phyloP scores from a whole-genome alignment of 2,113 vertebrate genomes.

The Calidris pygmaea region DNA sequence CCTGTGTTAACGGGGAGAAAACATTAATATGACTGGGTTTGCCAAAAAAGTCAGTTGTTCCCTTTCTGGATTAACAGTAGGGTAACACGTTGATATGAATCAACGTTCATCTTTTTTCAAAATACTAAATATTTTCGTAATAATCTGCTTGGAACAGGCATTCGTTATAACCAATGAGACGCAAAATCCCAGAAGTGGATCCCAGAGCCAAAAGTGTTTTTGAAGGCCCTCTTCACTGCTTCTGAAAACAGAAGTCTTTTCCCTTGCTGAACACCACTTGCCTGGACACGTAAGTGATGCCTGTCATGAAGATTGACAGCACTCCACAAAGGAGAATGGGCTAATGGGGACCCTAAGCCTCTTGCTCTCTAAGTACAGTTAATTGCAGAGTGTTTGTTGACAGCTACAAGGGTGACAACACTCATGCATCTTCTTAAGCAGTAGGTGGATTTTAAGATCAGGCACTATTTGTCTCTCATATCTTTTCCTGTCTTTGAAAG shows the following conservation, averaged over 20 bases:
- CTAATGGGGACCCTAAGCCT: background rate
- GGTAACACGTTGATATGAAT: background rate
- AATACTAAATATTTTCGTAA: background rate
- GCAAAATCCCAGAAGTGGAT: background rate
- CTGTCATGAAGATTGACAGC: background rate
- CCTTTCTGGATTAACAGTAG: background rate
- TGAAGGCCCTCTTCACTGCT: background rate
- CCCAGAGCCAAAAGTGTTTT: background rate
- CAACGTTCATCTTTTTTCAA: background rate
- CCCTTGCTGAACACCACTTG: background rate
- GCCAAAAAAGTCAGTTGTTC: background rate
- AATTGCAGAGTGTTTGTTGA: slow-evolving; percentile 1
- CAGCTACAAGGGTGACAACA: background rate
- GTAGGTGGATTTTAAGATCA: background rate
- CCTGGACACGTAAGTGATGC: background rate
- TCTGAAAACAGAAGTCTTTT: background rate
- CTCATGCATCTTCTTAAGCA: slow-evolving; percentile 26
- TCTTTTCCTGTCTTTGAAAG: background rate
- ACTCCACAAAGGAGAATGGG: background rate
- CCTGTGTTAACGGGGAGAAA: background rate
- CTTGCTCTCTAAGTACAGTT: background rate
- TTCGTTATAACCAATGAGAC: background rate
- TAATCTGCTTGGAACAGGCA: background rate
- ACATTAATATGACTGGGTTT: background rate
- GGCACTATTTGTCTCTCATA: background rate